phyloP scores from a whole-genome alignment of 92 coral and sea anemone species.

The Montipora capitata region DNA sequence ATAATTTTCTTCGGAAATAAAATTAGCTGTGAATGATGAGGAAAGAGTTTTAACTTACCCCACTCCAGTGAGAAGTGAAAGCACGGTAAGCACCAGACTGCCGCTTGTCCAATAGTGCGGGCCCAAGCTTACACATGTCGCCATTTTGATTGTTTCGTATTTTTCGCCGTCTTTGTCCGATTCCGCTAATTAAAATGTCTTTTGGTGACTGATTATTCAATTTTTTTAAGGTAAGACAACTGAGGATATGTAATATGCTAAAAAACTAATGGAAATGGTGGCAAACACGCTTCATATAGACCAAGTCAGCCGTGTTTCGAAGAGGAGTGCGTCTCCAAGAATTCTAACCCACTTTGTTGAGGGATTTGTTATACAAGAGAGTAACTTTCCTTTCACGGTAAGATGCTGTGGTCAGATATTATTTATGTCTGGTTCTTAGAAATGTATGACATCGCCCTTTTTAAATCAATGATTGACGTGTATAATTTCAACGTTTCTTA shows the following conservation, averaged over 20 bases:
- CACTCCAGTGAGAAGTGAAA: neutral
- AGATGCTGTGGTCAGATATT: slow-evolving; percentile 8
- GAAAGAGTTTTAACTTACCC: neutral
- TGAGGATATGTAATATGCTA: slow-evolving; percentile 5
- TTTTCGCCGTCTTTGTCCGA: slow-evolving; percentile 39
- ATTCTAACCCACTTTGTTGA: slow-evolving; percentile 95
- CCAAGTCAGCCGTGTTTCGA: slow-evolving; percentile 77
- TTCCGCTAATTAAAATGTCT: neutral
- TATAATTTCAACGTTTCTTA: neutral
- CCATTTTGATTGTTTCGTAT: slow-evolving; percentile 33
- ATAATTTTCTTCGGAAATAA: too few relatives aligned
- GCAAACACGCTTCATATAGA: slow-evolving; percentile 73
- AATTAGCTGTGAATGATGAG: too few relatives aligned
- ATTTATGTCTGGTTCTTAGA: too few relatives aligned
- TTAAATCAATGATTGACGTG: too few relatives aligned
- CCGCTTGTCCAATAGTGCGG: slow-evolving; percentile 7
- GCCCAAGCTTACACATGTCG: slow-evolving; percentile 49
- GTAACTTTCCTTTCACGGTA: slow-evolving; percentile 99
- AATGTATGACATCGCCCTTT: too few relatives aligned
- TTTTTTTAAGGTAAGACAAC: neutral
- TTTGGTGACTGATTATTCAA: neutral
- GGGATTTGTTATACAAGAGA: slow-evolving; percentile 97
- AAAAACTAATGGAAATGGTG: slow-evolving; percentile 90
- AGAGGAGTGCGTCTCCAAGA: slow-evolving; percentile 82
- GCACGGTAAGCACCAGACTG: neutral